phyloP scores from a whole-genome alignment of 2,888 invertebrate species.

The Lottia scabra region DNA sequence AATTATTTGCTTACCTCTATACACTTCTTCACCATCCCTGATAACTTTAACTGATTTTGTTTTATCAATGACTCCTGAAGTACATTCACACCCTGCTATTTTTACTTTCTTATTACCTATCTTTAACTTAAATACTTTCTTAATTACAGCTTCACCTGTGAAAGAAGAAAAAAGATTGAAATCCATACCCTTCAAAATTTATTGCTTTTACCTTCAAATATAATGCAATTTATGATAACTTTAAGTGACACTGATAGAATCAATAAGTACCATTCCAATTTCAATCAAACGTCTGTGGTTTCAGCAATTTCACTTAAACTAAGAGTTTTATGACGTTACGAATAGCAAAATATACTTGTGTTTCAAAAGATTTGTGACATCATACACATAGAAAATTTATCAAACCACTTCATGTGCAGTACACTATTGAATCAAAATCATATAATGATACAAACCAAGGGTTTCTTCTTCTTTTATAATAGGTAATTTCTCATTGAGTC shows the following conservation, averaged over 20 bases:
- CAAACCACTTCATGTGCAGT: too few species aligned
- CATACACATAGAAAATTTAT: too few species aligned
- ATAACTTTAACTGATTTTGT: conserved; percentile 78
- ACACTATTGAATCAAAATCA: too few species aligned
- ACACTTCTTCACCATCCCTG: conserved; percentile 75
- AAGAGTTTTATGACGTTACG: too few species aligned
- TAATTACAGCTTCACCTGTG: conserved; percentile 85
- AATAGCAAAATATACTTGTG: too few species aligned
- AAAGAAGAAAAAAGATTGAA: conserved; percentile 19
- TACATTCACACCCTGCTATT: conserved; percentile 90
- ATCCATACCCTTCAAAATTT: too few species aligned
- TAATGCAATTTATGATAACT: not conserved
- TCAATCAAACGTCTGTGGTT: too few species aligned
- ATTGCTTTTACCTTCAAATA: not conserved
- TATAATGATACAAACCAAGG: conserved; percentile 73
- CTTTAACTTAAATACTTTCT: conserved; percentile 82
- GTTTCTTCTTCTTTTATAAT: conserved; percentile 80
- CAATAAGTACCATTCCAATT: too few species aligned
- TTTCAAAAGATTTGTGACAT: too few species aligned
- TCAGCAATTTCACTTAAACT: too few species aligned
- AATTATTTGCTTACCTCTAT: conserved; percentile 78
- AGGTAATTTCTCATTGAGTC: conserved; percentile 82
- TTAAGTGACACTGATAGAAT: too few species aligned
- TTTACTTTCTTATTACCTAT: conserved; percentile 78
- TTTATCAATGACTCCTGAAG: conserved; percentile 81